A percentile compares a stretch with the other conserved stretches of the same genome.
Conservation (phyloP, 2,113 vertebrate genomes). For the Cacatua alba region DNA sequence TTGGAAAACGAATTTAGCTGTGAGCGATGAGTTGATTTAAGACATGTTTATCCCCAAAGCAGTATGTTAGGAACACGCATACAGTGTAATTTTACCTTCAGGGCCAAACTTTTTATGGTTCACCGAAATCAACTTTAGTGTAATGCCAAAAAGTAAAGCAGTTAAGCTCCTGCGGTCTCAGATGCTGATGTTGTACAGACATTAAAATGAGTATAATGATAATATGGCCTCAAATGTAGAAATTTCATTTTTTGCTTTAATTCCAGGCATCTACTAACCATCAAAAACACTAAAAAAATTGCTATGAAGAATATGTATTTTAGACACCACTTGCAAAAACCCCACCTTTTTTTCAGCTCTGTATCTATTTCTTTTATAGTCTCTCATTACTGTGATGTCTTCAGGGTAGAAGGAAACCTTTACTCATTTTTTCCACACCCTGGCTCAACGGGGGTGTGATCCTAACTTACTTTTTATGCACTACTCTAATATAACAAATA, state of each 20-base stretch:
- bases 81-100: constrained; percentile 81
- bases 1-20: constrained; percentile 76
- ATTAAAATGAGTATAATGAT: constrained; percentile 8
- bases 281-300: neutral
- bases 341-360: neutral
- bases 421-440: neutral
- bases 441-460: neutral
- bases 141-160: constrained; percentile 34
- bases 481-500: neutral
- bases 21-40: constrained; percentile 81
- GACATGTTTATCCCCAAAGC: constrained; percentile 86
- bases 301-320: neutral
- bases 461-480: neutral
- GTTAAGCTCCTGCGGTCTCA: constrained; percentile 40
- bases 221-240: neutral
- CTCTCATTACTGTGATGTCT: neutral
- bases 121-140: constrained; percentile 71
- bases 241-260: constrained; percentile 4
- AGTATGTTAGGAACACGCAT: constrained; percentile 80
- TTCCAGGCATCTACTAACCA: neutral
- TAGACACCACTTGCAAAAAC: neutral
- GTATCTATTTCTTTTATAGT: neutral
- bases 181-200: neutral
- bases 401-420: neutral
- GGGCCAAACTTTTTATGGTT: constrained; percentile 82